A percentile compares a stretch with the other conserved stretches of the same genome.
phyloP scores from a whole-genome alignment of 2,888 invertebrate species.

The Mesodorylaimus sp. region DNA sequence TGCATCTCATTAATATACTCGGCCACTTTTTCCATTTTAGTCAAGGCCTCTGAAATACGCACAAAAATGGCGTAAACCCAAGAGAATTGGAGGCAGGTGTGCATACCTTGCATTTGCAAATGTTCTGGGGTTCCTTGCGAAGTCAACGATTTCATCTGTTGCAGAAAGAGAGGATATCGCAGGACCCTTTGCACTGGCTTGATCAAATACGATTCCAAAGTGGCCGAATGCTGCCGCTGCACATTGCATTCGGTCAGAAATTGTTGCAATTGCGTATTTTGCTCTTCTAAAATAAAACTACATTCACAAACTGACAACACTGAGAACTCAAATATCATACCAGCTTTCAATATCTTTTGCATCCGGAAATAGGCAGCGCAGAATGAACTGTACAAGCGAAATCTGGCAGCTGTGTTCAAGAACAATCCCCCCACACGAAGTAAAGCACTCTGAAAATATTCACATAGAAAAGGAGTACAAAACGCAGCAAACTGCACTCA shows the following conservation, averaged over 20 bases:
- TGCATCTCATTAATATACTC: constrained; percentile 99
- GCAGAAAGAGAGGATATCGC: constrained; percentile 81
- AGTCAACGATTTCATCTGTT: constrained; percentile 80
- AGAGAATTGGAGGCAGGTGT: not conserved
- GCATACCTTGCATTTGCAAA: constrained; percentile 51
- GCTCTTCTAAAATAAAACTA: constrained; percentile 51
- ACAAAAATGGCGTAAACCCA: not conserved
- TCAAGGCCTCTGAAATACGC: constrained; percentile 10
- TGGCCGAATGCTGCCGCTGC: constrained; percentile 85
- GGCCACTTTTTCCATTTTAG: constrained; percentile 84
- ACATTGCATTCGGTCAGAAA: constrained; percentile 84
- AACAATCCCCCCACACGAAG: constrained; percentile 91
- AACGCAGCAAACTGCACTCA: constrained; percentile 1
- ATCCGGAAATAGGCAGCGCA: constrained; percentile 97
- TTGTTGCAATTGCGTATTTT: constrained; percentile 85
- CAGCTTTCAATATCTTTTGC: constrained; percentile 70
- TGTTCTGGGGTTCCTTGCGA: constrained; percentile 81
- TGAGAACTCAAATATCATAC: too few species aligned
- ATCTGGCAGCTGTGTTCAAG: constrained; percentile 89
- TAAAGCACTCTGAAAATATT: constrained; percentile 60
- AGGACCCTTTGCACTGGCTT: constrained; percentile 95
- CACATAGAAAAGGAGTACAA: too few species aligned
- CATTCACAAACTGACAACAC: not conserved
- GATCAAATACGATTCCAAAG: constrained; percentile 88
- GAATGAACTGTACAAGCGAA: constrained; percentile 95